Evolutionary conservation across 2,113 vertebrate genomes (phyloP), one percentile per base, ranked within the genome.

Genomic region (Elgaria multicarinata): DNA sequence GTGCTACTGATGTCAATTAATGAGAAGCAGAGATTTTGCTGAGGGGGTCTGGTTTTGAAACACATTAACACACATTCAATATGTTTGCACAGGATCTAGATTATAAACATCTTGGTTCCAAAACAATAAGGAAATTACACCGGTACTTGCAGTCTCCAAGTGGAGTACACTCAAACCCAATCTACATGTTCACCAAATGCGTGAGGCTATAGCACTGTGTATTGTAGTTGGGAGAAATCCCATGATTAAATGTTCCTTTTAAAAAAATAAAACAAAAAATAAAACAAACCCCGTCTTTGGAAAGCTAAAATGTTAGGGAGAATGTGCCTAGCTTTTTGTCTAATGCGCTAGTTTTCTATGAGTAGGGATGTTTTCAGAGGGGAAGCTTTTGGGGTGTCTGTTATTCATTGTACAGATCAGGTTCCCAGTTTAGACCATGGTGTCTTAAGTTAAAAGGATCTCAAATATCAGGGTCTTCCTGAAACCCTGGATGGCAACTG

Each of bases 1-100:
- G 88, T 69, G 97, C 97, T 98, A 98, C 97, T 96, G 97, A 97
- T 97, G 97, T 97, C 97, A 97, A 98, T 97, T 98, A 98, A 98
- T 97, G 97, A 97, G 95, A 98, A 97, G 97, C 97, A 97, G 97
- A 90, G 94, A 91, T 97, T 58, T 95, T 97, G 97, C 33, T 92
- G 96, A 97, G 96, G 96, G 96, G 94, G 95, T 96, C 97, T 97
- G 96, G 97, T 97, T 96, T 97, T 85, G 95, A 97, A 97, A 95
- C 96, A 96, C 97, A 98, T 97, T 98, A 98, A 98, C 97, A 97
- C 97, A 97, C 97, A 95, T 97, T 97, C 95, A 97, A 97, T 97
- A 98, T 98, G 97, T 98, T 98, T 97, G 97, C 96, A 97, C 97
- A 97, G 97, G 97, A 97, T 97, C 96, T 64, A 85, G 96, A 96